Conservation (phyloP, 2,797 vertebrate species). For the Sphenopsis melanotis region DNA sequence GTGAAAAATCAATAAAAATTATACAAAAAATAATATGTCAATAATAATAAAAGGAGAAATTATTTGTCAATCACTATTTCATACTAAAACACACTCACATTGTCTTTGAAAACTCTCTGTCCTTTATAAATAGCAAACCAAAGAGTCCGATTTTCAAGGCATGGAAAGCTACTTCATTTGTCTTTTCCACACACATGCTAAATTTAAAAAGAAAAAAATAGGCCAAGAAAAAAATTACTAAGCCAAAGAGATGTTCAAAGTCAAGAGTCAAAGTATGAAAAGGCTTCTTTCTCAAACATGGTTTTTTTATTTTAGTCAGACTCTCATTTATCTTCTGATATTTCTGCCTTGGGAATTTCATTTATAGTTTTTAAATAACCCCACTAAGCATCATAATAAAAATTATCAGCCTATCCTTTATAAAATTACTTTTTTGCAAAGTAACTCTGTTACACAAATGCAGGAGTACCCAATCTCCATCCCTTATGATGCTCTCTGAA, state of each 20-base stretch:
- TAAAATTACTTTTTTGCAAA: neutral
- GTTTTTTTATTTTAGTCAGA: neutral
- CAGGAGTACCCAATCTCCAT: neutral
- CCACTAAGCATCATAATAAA: neutral
- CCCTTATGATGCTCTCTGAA: neutral
- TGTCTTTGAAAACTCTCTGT: neutral
- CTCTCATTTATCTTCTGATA: neutral
- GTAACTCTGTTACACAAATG: neutral
- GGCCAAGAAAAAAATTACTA: neutral
- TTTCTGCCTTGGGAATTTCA: neutral
- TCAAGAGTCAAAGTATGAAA: neutral
- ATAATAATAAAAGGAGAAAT: neutral
- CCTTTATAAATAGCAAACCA: neutral
- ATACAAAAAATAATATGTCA: neutral
- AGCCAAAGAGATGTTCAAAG: neutral
- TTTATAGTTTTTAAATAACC: neutral
- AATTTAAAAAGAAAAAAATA: neutral
- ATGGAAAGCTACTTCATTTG: neutral
- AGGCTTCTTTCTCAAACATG: neutral
- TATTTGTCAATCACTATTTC: neutral
- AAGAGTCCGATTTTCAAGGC: neutral
- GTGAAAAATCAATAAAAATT: neutral
- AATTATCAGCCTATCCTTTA: neutral
- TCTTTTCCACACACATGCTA: rapidly evolving
- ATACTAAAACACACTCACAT: neutral